Base-by-base conservation (phyloP, 2,888 invertebrate genomes). In the Ariolimax columbianus region DNA sequence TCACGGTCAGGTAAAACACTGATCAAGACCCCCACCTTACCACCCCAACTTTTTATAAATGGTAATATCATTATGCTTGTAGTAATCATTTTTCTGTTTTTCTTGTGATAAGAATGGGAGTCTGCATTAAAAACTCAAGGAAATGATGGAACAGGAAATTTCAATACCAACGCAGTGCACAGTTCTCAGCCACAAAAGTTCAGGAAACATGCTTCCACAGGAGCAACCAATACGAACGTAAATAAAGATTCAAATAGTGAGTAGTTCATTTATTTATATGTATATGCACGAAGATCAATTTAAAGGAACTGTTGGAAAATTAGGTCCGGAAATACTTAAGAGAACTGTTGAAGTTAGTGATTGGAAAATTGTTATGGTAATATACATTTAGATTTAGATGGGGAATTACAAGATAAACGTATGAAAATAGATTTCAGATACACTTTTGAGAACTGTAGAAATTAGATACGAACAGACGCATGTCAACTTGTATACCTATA, bases 91-190 rank as follows among this genome's bases (percentile, higher is more conserved):
- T 63, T 63, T 63, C n/a, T 63, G 26, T 72, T 72, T 19, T 72
- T 40, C 38, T 72, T 72, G 0, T 75, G n/a, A 51, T 75, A 30
- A 75, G 75, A 75, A 33, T 51, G 47, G 51, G 51, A 51, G 17
- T 30, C 51, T 23, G 33, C 47, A 19, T 26, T 51, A 33, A 75
- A 30, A 47, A 51, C 51, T 19, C 75, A 51, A 75, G 75, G 51
- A 75, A 47, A 75, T 75, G 51, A 33, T 51, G 75, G 75, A 75
- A 3, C 75, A 51, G 66, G 40, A 38, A 78, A 78, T 78, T 6
- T 63, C 30, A 78, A 78, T 78, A 40, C 63, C n/a, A 78, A 78
- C 63, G 38, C 78, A 63, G 14, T 78, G n/a, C 63, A 78, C 43
- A 38, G 11, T 19, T 3, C 26, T 4, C 78, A 63, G 40, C 66